Percentiles rank a stretch among this genome's conserved stretches.
phyloP scores from a whole-genome alignment of 2,797 vertebrate species.

The Hirundo rustica region DNA sequence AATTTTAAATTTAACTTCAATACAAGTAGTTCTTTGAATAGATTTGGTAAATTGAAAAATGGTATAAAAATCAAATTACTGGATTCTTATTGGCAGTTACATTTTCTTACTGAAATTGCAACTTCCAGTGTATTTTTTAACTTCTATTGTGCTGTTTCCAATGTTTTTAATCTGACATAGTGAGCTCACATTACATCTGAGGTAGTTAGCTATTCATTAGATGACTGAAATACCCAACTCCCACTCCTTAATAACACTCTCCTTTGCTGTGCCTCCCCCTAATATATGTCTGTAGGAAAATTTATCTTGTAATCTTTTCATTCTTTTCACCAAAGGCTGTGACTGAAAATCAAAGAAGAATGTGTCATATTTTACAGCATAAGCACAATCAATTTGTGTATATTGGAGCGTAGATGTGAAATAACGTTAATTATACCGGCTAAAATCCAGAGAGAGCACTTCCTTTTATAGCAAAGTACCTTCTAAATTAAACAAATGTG shows the following conservation, averaged over 20 bases:
- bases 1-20: background rate
- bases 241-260: background rate
- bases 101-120: background rate
- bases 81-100: background rate
- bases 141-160: background rate
- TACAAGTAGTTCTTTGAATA: background rate
- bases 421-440: slow-evolving; percentile 59
- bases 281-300: slow-evolving; percentile 19
- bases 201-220: background rate
- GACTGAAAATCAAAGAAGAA: slow-evolving; percentile 39
- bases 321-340: slow-evolving; percentile 41
- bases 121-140: background rate
- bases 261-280: slow-evolving; percentile 26
- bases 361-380: slow-evolving; percentile 14
- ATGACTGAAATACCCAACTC: background rate
- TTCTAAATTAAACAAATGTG: slow-evolving; percentile 71
- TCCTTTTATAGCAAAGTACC: slow-evolving; percentile 66
- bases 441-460: slow-evolving; percentile 60
- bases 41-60: background rate
- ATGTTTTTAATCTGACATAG: background rate
- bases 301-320: slow-evolving; percentile 15
- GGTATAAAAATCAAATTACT: background rate
- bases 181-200: background rate
- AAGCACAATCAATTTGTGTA: slow-evolving; percentile 59
- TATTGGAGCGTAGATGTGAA: slow-evolving; percentile 48